Conservation (phyloP, 30 jellyfish, hydroid and myxozoan genomes). For the Rhopilema esculentum region DNA sequence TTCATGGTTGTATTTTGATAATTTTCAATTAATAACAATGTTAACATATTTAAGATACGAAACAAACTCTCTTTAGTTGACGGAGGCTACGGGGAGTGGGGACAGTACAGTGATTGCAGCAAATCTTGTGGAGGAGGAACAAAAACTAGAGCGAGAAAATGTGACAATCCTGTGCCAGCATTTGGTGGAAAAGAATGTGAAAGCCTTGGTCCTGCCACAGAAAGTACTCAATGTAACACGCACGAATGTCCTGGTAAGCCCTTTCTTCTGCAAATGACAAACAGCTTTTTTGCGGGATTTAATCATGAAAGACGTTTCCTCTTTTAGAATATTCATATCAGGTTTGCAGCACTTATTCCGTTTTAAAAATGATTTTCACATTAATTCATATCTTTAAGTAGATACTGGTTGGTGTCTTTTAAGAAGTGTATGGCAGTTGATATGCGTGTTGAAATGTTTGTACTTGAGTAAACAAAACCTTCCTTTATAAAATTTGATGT, state of each 20-base stretch:
- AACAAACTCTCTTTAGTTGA: neutral
- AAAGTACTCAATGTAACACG: neutral
- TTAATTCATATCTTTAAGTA: too few species aligned
- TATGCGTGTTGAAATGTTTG: too few species aligned
- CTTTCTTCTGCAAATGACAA: too few species aligned
- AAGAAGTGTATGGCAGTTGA: too few species aligned
- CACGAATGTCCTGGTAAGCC: conserved; percentile 11
- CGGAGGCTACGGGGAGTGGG: conserved; percentile 34
- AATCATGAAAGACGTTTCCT: too few species aligned
- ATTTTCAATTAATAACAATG: neutral
- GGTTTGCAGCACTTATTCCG: too few species aligned
- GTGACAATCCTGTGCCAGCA: conserved; percentile 24
- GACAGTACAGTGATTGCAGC: conserved; percentile 5
- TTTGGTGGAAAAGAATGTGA: conserved; percentile 8
- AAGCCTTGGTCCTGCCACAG: neutral
- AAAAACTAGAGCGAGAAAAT: conserved; percentile 10
- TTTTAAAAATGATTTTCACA: too few species aligned
- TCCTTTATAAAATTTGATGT: too few species aligned
- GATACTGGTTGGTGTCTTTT: too few species aligned
- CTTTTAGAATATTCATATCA: too few species aligned
- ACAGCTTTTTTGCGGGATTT: too few species aligned
- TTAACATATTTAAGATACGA: neutral
- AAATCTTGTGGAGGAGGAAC: conserved; percentile 16
- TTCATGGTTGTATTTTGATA: neutral
- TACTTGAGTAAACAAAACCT: too few species aligned